Evolutionary conservation across 1,140 invertebrate genomes (phyloP).

Genomic region (Ylistrum balloti): DNA sequence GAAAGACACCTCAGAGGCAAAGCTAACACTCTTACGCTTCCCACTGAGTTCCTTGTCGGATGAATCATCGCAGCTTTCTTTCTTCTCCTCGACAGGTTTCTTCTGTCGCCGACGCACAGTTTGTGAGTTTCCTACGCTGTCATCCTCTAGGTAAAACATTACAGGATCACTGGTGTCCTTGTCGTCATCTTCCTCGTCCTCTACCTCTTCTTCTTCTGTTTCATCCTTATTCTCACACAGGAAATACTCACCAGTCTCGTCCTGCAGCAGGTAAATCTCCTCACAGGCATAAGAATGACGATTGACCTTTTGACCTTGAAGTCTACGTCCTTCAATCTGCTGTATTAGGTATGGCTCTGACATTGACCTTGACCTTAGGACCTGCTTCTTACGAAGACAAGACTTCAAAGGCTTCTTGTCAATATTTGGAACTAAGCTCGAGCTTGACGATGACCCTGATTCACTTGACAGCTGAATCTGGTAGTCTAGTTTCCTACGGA

Average conservation of each 20-base stretch:
- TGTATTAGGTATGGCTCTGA: constrained; percentile 67
- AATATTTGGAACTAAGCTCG: constrained; percentile 63
- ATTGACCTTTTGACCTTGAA: constrained; percentile 66
- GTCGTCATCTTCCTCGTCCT: constrained; percentile 57
- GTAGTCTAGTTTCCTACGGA: constrained; percentile 56
- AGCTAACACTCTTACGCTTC: constrained; percentile 77
- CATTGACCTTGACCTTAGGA: constrained; percentile 70
- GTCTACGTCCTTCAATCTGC: constrained; percentile 61
- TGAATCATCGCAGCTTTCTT: background rate
- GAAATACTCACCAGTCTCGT: constrained; percentile 66
- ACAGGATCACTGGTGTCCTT: constrained; percentile 65
- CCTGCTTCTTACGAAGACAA: constrained; percentile 74
- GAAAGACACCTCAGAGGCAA: constrained; percentile 79
- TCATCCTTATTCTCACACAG: constrained; percentile 62
- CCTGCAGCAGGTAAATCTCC: constrained; percentile 72
- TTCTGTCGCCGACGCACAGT: constrained; percentile 61
- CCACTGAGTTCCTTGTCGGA: constrained; percentile 50
- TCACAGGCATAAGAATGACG: constrained; percentile 79
- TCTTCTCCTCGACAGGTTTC: constrained; percentile 46
- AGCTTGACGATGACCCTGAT: constrained; percentile 65
- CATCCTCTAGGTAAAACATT: constrained; percentile 62
- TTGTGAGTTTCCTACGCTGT: background rate
- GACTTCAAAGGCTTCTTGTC: constrained; percentile 77
- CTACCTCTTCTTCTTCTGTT: constrained; percentile 62
- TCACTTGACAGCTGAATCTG: constrained; percentile 61